A percentile compares a stretch with the other conserved stretches of the same genome.
These are phyloP conservation scores for Sitta carolinensis DNA, from an alignment of 2,797 vertebrate species.

Conservation along the genomic window DNA sequence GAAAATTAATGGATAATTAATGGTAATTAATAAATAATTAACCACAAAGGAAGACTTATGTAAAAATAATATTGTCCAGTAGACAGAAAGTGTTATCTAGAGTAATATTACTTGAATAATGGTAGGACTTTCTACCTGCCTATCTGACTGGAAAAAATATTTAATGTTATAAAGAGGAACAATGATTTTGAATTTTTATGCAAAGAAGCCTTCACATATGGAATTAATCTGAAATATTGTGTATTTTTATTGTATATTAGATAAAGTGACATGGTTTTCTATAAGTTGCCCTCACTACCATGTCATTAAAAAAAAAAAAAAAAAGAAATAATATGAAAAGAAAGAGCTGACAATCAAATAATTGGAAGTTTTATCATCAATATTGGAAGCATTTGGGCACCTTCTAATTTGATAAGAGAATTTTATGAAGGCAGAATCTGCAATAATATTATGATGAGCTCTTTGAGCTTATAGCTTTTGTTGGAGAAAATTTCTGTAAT, in stretches of 20 bases:
- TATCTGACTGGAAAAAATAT: background rate
- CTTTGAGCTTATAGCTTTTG: background rate
- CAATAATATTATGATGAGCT: background rate
- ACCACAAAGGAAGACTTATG: constrained; percentile 8
- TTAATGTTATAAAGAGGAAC: background rate
- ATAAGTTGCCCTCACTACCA: accelerated
- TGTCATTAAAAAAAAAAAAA: background rate
- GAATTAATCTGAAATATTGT: background rate
- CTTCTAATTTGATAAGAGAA: background rate
- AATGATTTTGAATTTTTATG: background rate
- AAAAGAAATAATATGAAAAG: accelerated
- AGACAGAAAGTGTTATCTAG: background rate
- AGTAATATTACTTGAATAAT: background rate
- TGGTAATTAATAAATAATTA: constrained; percentile 27
- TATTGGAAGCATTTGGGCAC: background rate
- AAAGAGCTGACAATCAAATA: background rate
- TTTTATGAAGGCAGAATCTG: background rate
- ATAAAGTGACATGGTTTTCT: background rate
- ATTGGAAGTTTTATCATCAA: background rate
- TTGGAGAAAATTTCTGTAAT: background rate
- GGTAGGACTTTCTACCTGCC: background rate
- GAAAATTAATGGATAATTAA: background rate
- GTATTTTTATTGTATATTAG: background rate
- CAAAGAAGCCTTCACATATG: background rate
- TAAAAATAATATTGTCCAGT: background rate